Base-by-base conservation (phyloP, 2,113 vertebrate species). In the Otolemur garnettii region DNA sequence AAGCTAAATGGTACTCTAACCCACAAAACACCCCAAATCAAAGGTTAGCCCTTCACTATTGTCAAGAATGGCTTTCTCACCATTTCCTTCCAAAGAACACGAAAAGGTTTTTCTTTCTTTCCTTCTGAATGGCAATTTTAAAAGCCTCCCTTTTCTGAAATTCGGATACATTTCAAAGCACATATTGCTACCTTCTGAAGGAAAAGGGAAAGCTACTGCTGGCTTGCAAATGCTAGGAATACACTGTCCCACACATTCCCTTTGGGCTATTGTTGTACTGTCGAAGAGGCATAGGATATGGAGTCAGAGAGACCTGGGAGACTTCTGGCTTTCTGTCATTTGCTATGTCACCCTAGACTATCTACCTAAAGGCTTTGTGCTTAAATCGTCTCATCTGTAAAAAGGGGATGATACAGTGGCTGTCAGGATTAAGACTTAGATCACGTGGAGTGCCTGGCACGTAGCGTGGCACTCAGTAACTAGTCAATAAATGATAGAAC, bases 1-100 rank as follows among this genome's bases (percentile, higher is more conserved):
- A 94, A 4, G 79, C 28, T 50, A 87, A 93, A 91, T 38, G 18
- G 85, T 72, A 87, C 78, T 50, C 38, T 71, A 94, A 55, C 18
- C 64, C 59, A 85, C 26, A 74, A 79, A 79, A 94, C 30, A 66
- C 42, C 38, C 38, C 57, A 86, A 94, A 88, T 89, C 50, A 81
- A 93, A 89, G 69, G 7, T 91, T 82, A 91, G 68, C 18, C 68
- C 28, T 42, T 85, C 17, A 64, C 74, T 86, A n/a, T 62, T 85
- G 33, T 96, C 60, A 79, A 53, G 26, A 78, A 17, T 62, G 74
- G 74, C 88, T 60, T 45, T 96, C 30, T 93, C 22, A 5, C 9
- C 62, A 55, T 79, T 77, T 87, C 19, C 90, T 87, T 19, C 2
- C 42, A 88, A 87, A 84, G 87, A 33, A 75, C 2, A 38, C 62